Evolutionary conservation across 2,888 invertebrate species (phyloP).

Genomic region (Prosapia bicincta): DNA sequence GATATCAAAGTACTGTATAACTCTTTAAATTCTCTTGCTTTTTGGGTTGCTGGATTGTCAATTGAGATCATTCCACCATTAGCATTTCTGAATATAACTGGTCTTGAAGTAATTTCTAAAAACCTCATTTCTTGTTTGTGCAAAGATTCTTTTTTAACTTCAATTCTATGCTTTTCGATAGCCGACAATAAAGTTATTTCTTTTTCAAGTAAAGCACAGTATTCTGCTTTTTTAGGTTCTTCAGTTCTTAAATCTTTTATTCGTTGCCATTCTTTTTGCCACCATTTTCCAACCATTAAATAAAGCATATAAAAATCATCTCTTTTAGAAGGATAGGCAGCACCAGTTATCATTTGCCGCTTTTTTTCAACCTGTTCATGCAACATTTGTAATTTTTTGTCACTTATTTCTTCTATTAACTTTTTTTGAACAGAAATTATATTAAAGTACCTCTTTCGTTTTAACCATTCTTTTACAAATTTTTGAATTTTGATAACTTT

Average conservation of each 20-base stretch:
- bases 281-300: slow-evolving; percentile 65
- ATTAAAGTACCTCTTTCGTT: neutral
- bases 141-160: slow-evolving; percentile 48
- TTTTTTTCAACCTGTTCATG: slow-evolving; percentile 26
- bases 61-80: slow-evolving; percentile 68
- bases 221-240: slow-evolving; percentile 66
- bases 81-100: slow-evolving; percentile 71
- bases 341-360: slow-evolving; percentile 26
- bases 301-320: slow-evolving; percentile 73
- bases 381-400: slow-evolving; percentile 11
- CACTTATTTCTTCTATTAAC: slow-evolving; percentile 11
- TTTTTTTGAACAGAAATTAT: slow-evolving; percentile 3
- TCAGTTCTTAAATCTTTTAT: slow-evolving; percentile 62
- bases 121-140: slow-evolving; percentile 45
- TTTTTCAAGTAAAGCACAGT: slow-evolving; percentile 65
- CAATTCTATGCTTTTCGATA: slow-evolving; percentile 63
- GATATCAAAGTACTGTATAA: slow-evolving; percentile 53
- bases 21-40: slow-evolving; percentile 69
- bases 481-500: slow-evolving; percentile 25
- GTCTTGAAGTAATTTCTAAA: slow-evolving; percentile 64
- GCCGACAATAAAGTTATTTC: slow-evolving; percentile 66
- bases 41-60: slow-evolving; percentile 77
- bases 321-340: slow-evolving; percentile 64
- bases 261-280: slow-evolving; percentile 58
- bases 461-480: slow-evolving; percentile 16